phyloP scores from a whole-genome alignment of 2,797 vertebrate species.

The Prunella strophiata region DNA sequence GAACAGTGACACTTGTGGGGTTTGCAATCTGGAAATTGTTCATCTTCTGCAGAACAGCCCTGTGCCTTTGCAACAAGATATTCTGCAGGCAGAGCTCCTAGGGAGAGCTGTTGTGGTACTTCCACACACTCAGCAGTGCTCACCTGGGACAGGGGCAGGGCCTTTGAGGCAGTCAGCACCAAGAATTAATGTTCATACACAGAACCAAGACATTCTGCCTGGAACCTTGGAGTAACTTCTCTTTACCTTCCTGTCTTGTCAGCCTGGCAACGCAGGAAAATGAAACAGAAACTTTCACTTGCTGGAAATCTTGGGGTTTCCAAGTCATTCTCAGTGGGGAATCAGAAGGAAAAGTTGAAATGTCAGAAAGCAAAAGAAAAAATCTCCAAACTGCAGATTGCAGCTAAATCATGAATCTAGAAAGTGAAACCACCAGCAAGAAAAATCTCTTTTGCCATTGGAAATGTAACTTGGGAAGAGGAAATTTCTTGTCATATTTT shows the following conservation, averaged over 20 bases:
- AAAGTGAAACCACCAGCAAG: not conserved
- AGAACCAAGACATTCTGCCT: not conserved
- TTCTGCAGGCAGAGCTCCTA: not conserved
- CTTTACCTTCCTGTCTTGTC: not conserved
- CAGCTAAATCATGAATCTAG: not conserved
- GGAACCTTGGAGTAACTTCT: not conserved
- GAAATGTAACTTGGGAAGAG: not conserved
- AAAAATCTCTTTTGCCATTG: not conserved
- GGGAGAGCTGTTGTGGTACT: not conserved
- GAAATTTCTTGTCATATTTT: not conserved
- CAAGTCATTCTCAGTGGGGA: not conserved
- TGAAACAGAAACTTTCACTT: not conserved
- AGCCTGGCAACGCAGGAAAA: not conserved
- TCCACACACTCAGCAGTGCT: fast-evolving
- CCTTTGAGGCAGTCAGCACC: not conserved
- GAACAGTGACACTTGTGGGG: not conserved
- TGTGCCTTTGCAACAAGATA: not conserved
- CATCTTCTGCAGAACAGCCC: not conserved
- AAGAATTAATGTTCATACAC: not conserved
- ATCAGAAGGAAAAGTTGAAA: not conserved
- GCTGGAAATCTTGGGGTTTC: not conserved
- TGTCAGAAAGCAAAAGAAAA: not conserved
- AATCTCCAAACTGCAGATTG: not conserved
- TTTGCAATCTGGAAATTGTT: not conserved
- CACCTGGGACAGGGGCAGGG: not conserved